Evolutionary conservation across 53 echinoderm and acorn worm genomes (phyloP), one percentile per base, ranked within the genome.

Genomic region (Actinopyga echinites): DNA sequence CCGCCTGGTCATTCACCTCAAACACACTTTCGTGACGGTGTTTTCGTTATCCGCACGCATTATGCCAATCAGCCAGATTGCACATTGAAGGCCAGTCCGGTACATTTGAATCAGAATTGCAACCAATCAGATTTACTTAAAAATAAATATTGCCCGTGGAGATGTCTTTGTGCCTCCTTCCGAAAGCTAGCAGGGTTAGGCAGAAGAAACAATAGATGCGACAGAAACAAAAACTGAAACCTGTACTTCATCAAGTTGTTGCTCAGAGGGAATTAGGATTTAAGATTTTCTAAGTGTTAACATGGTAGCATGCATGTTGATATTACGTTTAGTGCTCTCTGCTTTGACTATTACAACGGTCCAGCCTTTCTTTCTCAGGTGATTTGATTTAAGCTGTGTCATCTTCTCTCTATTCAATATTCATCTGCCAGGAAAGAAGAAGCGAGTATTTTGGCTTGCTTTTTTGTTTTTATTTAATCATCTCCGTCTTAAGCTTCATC

Each of bases 101-200:
- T 69, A 69, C 69, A 69, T 69, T 69, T 44, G 44, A 69, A 69
- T 69, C 69, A 69, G 69, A 24, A 40, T 40, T 36, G 40, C 36
- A 69, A 40, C 69, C 69, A 69, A 69, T 69, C 69, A 69, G 69
- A 69, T 40, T 69, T 38, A 69, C 69, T 69, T 69, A 69, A 69
- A 69, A 69, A 69, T 69, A 69, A 69, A 69, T 69, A 69, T 69
- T 69, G 69, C 69, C 69, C 40, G 69, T 69, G 69, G 69, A 69
- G 69, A 69, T 44, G 40, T 69, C 40, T 69, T 44, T 40, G 40
- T 69, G 69, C 69, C 69, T 69, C 69, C 44, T 49, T 49, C 49
- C 49, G 49, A 49, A 49, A 49, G 49, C 49, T 49, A 15, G 17
- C 49, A 17, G 49, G 49, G 49, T 49, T 49, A 49, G 49, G 34